Evolutionary conservation across 2,888 invertebrate species (phyloP).

Genomic region (Germaria angustata): DNA sequence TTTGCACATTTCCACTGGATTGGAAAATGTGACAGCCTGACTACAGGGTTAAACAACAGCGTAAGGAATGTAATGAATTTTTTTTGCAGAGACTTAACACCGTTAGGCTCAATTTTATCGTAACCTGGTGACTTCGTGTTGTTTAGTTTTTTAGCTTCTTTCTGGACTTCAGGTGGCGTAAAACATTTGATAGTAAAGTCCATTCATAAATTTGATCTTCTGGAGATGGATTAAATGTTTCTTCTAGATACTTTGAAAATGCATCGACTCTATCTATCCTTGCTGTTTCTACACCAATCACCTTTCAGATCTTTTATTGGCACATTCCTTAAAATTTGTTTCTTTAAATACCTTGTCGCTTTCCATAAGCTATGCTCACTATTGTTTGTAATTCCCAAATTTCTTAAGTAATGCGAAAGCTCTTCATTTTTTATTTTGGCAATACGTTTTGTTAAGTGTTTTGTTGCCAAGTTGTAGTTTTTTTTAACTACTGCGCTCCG

Average conservation of each 20-base stretch:
- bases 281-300: not conserved
- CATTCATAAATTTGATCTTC: not conserved
- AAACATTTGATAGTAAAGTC: not conserved
- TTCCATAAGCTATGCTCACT: too few relatives aligned
- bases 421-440: too few relatives aligned
- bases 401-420: too few relatives aligned
- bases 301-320: not conserved
- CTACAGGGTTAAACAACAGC: not conserved
- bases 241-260: not conserved
- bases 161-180: not conserved
- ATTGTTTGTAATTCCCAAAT: too few relatives aligned
- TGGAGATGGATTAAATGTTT: not conserved
- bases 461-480: not conserved
- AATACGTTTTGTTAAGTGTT: too few relatives aligned
- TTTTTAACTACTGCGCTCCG: constrained; percentile 20
- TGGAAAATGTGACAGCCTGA: not conserved
- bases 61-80: constrained; percentile 17
- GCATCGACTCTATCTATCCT: not conserved
- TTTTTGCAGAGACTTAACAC: constrained; percentile 15
- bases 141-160: constrained; percentile 4
- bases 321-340: not conserved
- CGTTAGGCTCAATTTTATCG: constrained; percentile 28
- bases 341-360: not conserved
- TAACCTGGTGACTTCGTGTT: constrained; percentile 19
- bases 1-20: not conserved